Evolutionary conservation across 2,888 invertebrate species (phyloP), one percentile per base, ranked within the genome.

Genomic region (Pterostichus niger): DNA sequence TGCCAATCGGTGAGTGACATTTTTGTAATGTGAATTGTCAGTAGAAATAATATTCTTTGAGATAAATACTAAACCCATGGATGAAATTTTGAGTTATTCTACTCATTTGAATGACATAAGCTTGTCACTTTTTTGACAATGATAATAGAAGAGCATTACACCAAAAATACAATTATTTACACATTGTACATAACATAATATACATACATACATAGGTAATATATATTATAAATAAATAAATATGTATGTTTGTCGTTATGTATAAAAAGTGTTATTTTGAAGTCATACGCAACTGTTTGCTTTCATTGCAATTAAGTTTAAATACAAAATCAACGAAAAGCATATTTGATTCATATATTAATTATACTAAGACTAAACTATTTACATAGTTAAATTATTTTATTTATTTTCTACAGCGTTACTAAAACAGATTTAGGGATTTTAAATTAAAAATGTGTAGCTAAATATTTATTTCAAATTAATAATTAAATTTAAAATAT

Each of bases 171-270:
- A 71, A 81, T 75, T 82, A 82, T 82, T 73, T 82, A 82, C 82
- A 82, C 82, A 82, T 56, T 82, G 82, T 82, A 82, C 82, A 82
- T 82, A 82, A 82, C 82, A 82, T 82, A 73, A 56, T 82, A 82
- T 59, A 59, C 82, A 82, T 82, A 73, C 82, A 82, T 82, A 82
- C 73, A 82, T 82, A 82, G 82, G 59, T 52, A 80, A 82, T 82
- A 82, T 82, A 82, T 61, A 75, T 52, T 82, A 82, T 61, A 59
- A 68, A 82, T 77, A 76, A 76, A 76, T 76, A 82, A 82, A 82
- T 73, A 82, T 82, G 82, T 82, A 82, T 82, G 82, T 82, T 75
- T 82, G 82, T 61, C 82, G 82, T 82, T 82, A 82, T 82, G 82
- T 82, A 82, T 82, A 82, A 82, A 82, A 73, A 3, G 59, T 73